These are phyloP conservation scores for Cosmia pyralina DNA, from an alignment of 2,888 invertebrate species.

Conservation along the genomic window DNA sequence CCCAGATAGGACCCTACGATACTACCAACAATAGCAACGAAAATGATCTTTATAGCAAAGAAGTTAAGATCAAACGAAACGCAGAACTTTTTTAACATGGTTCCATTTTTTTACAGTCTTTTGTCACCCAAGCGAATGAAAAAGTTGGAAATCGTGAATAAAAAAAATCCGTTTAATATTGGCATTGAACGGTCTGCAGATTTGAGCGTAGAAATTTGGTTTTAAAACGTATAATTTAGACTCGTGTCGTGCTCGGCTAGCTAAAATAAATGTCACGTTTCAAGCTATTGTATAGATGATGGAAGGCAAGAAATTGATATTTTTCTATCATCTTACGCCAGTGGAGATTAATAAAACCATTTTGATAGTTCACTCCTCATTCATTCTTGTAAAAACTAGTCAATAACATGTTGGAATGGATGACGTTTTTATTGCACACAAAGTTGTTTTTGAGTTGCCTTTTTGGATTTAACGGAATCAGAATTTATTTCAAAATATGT, in stretches of 20 bases:
- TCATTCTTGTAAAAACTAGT: conserved; percentile 48
- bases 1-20: conserved; percentile 74
- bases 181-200: conserved; percentile 85
- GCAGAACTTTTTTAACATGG: conserved; percentile 60
- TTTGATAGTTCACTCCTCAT: conserved; percentile 61
- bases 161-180: conserved; percentile 86
- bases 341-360: conserved; percentile 59
- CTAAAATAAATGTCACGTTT: conserved; percentile 76
- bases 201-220: conserved; percentile 83
- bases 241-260: conserved; percentile 68
- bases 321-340: conserved; percentile 61
- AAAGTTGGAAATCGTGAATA: conserved; percentile 88
- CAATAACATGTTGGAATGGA: conserved; percentile 28
- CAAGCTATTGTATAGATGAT: conserved; percentile 60
- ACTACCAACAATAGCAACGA: conserved; percentile 58
- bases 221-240: conserved; percentile 76
- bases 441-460: conserved; percentile 16
- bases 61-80: conserved; percentile 65
- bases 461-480: conserved; percentile 16
- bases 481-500: conserved; percentile 10
- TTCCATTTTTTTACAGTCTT: conserved; percentile 77
- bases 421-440: conserved; percentile 24
- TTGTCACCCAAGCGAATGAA: conserved; percentile 86
- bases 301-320: conserved; percentile 68
- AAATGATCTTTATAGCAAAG: conserved; percentile 68